A percentile compares a stretch with the other conserved stretches of the same genome.
These are phyloP conservation scores for Macheiramphus alcinus DNA, from an alignment of 2,113 vertebrate genomes.

Conservation along the genomic window DNA sequence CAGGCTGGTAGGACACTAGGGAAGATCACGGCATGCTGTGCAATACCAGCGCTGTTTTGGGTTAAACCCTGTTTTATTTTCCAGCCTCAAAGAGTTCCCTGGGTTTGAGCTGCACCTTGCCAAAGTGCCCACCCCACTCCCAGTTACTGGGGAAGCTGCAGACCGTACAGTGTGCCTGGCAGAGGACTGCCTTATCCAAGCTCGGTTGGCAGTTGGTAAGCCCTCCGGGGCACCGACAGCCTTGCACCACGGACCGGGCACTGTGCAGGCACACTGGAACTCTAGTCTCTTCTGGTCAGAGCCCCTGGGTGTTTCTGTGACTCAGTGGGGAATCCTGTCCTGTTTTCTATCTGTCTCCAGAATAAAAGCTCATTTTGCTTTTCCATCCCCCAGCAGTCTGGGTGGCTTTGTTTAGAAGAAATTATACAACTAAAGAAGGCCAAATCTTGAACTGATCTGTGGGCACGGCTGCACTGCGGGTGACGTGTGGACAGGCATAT, in stretches of 20 bases:
- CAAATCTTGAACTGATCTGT: not conserved
- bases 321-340: not conserved
- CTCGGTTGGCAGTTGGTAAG: not conserved
- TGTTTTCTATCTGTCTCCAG: not conserved
- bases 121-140: accelerated
- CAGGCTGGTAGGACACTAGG: not conserved
- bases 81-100: not conserved
- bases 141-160: not conserved
- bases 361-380: not conserved
- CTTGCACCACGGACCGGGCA: accelerated
- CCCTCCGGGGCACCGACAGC: accelerated
- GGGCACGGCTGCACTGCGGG: not conserved
- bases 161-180: not conserved
- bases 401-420: not conserved
- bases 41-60: not conserved
- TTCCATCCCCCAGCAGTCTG: not conserved
- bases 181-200: not conserved
- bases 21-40: not conserved
- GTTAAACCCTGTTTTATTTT: not conserved
- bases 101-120: not conserved
- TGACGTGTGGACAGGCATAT: not conserved
- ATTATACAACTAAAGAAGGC: not conserved
- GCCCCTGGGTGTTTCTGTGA: not conserved
- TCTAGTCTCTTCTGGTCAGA: not conserved
- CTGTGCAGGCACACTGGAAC: not conserved